Evolutionary conservation across 1,140 invertebrate species (phyloP).

Genomic region (Drosophila auraria): DNA sequence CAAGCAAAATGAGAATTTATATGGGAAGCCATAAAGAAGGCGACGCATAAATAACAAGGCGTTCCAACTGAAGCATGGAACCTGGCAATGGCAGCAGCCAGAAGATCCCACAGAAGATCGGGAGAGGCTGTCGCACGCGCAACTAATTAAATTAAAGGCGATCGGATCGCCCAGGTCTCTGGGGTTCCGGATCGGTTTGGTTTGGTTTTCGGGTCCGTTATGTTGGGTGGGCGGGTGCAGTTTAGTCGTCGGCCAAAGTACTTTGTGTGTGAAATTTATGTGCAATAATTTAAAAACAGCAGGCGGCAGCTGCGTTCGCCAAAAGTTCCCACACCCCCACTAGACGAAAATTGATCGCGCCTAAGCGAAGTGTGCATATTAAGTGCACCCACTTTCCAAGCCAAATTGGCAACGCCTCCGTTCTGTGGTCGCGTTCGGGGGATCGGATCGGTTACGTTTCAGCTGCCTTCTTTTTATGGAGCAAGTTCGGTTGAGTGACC

Average conservation of each 20-base stretch:
- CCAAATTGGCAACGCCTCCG: slow-evolving; percentile 70
- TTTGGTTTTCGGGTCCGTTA: slow-evolving; percentile 47
- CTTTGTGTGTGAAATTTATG: slow-evolving; percentile 73
- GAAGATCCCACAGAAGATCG: slow-evolving; percentile 27
- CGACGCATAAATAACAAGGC: slow-evolving; percentile 74
- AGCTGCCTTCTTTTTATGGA: slow-evolving; percentile 67
- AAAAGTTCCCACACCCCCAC: slow-evolving; percentile 70
- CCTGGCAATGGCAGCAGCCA: slow-evolving; percentile 46
- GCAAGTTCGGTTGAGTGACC: slow-evolving; percentile 74
- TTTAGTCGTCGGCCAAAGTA: slow-evolving; percentile 42
- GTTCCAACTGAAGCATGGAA: slow-evolving; percentile 70
- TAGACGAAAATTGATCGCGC: slow-evolving; percentile 47
- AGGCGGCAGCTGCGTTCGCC: slow-evolving; percentile 14
- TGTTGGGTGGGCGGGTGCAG: slow-evolving; percentile 37
- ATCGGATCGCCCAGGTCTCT: slow-evolving; percentile 57
- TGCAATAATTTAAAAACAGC: slow-evolving; percentile 59
- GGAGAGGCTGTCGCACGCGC: slow-evolving; percentile 61
- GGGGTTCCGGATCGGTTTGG: slow-evolving; percentile 28
- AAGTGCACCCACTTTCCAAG: slow-evolving; percentile 55
- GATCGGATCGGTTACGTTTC: slow-evolving; percentile 37
- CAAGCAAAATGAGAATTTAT: slow-evolving; percentile 78
- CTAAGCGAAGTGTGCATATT: slow-evolving; percentile 42
- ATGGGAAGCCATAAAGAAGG: slow-evolving; percentile 80
- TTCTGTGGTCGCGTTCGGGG: too few relatives aligned
- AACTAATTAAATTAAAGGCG: slow-evolving; percentile 79